Base-by-base conservation (phyloP, 2,113 vertebrate species). In the Balaenoptera acutorostrata region DNA sequence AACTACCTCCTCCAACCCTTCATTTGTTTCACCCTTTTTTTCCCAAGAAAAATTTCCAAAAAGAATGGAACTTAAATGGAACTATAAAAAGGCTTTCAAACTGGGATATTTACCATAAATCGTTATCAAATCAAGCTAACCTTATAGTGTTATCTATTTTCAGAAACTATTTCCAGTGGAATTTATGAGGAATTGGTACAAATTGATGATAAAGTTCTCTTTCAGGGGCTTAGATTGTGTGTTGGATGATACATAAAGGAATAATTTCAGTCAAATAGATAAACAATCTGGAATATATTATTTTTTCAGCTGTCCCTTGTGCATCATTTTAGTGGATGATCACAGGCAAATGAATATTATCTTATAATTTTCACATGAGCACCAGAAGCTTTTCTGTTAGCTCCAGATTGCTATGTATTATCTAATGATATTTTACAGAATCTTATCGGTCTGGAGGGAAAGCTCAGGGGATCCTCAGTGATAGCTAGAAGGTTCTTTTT, bases 361-460 rank as follows among this genome's bases (percentile, higher is more conserved):
- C 75, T 88, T 96, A 29, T 95, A 85, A 96, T 95, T 97, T 97
- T 95, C 82, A 94, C 41, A 88, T 78, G 77, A 95, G 25, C 29
- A 66, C 36, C 61, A 94, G 61, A 95, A 97, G 80, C 59, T 96
- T 63, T 96, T 59, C 82, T 81, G 66, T 96, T 90, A 89, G 61
- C 36, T 96, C 44, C 86, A 97, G 81, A 97, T 93, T 96, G 88
- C 74, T 94, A 39, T 93, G 92, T 90, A 94, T 96, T 81, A 52
- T 95, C 66, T 81, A 95, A 88, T 86, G 84, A 90, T 95, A 91
- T 82, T 97, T 95, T 64, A 88, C 15, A 94, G 77, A 97, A 86
- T 57, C 15, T 27, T 86, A 63, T 96, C 71, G 88, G 44, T 89
- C 72, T 72, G 10, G 66, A 74, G 20, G 41, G 36, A 88, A 90